A percentile compares a stretch with the other conserved stretches of the same genome.
These are phyloP conservation scores for Stichopus chloronotus DNA, from an alignment of 35 echinoderm and acorn worm species.

Conservation along the genomic window DNA sequence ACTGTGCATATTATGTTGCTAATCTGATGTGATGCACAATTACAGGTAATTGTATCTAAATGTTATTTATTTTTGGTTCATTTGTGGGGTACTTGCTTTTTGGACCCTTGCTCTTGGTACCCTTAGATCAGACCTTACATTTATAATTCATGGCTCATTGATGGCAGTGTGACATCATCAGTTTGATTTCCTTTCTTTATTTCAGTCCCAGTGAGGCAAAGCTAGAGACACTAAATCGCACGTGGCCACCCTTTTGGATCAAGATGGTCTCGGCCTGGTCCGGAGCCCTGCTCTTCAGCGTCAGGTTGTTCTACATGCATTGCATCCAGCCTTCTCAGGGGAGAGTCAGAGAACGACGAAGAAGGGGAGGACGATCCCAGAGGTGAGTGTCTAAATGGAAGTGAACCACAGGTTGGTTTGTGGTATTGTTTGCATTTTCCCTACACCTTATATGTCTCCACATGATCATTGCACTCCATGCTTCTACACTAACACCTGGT, in stretches of 20 bases:
- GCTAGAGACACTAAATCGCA: conserved; percentile 77
- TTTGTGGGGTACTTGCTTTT: no score
- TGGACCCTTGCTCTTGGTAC: no score
- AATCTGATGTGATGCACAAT: no score
- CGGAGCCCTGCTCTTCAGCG: conserved; percentile 60
- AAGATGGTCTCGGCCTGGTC: conserved; percentile 78
- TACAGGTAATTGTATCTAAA: no score
- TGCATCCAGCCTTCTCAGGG: conserved; percentile 25
- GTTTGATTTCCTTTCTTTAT: not conserved
- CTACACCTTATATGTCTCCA: no score
- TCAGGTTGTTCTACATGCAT: conserved; percentile 60
- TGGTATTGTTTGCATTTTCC: no score
- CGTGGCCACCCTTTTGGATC: conserved; percentile 95
- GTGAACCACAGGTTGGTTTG: no score
- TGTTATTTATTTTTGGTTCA: no score
- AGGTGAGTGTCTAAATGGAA: not conserved
- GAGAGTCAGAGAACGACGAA: not conserved
- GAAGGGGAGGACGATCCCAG: not conserved
- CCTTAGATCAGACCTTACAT: no score
- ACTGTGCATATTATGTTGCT: no score
- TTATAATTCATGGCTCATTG: not conserved
- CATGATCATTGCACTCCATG: no score
- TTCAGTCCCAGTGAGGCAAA: conserved; percentile 77
- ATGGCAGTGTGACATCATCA: not conserved
- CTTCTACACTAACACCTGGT: no score